A percentile compares a stretch with the other conserved stretches of the same genome.
Conservation (phyloP, 2,113 vertebrate species). For the Esox niger region DNA sequence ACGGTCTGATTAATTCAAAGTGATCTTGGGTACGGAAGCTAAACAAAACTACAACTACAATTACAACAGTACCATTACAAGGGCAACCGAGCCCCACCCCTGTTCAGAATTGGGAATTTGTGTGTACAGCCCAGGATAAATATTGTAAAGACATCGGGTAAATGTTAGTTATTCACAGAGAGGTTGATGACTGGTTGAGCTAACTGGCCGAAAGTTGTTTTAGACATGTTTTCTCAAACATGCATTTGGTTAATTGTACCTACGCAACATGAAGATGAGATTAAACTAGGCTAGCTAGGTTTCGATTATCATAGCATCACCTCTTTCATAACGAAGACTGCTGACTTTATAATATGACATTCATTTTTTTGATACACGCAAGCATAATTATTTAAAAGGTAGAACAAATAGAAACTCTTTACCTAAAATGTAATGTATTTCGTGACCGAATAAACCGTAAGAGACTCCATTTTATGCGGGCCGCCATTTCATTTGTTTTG, state of each 20-base stretch:
- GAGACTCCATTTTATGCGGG: slow-evolving; percentile 61
- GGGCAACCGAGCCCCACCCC: too few species aligned
- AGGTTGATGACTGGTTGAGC: too few species aligned
- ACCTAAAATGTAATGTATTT: slow-evolving; percentile 48
- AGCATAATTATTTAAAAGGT: neutral
- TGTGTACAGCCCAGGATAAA: too few species aligned
- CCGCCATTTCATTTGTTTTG: slow-evolving; percentile 72
- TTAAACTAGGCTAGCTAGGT: neutral
- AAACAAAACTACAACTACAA: too few species aligned
- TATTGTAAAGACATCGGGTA: too few species aligned
- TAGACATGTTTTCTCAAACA: too few species aligned
- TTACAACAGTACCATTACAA: too few species aligned
- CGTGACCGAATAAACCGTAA: slow-evolving; percentile 40
- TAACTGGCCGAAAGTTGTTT: too few species aligned
- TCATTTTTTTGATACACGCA: neutral
- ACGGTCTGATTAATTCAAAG: too few species aligned
- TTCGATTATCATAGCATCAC: neutral
- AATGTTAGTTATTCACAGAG: too few species aligned
- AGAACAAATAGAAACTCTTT: neutral
- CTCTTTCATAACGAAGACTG: neutral
- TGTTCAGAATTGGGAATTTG: too few species aligned
- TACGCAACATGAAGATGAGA: neutral
- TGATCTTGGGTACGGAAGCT: too few species aligned
- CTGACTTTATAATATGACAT: neutral
- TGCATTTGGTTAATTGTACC: neutral